Conservation (phyloP, 2,888 invertebrate species). For the Mythimna vitellina region DNA sequence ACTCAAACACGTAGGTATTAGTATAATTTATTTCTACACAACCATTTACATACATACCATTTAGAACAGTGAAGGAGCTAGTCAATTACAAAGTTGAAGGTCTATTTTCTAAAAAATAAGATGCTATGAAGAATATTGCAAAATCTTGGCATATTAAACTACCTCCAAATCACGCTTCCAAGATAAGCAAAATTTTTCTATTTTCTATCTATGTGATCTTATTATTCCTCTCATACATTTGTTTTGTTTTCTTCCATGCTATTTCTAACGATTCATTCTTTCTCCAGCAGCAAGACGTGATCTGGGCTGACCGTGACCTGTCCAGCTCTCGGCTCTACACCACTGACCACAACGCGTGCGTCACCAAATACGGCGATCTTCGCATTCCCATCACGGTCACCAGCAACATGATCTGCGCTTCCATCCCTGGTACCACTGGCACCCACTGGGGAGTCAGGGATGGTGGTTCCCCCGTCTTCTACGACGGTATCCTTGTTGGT, state of each 20-base stretch:
- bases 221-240: background rate
- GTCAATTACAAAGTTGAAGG: background rate
- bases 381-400: slow-evolving; percentile 59
- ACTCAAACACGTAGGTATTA: background rate
- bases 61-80: background rate
- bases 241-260: background rate
- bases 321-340: slow-evolving; percentile 74
- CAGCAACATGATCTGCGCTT: slow-evolving; percentile 75
- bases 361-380: slow-evolving; percentile 66
- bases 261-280: slow-evolving; percentile 7
- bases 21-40: background rate
- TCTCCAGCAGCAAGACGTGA: slow-evolving; percentile 65
- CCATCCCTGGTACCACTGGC: slow-evolving; percentile 62
- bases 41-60: background rate
- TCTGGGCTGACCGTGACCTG: slow-evolving; percentile 63
- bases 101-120: background rate
- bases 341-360: slow-evolving; percentile 74
- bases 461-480: slow-evolving; percentile 83
- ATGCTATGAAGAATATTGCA: too few relatives aligned
- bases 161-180: background rate
- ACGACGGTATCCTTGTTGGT: slow-evolving; percentile 76
- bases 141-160: background rate
- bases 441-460: slow-evolving; percentile 72
- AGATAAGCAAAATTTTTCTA: background rate
- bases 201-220: too few relatives aligned